Conservation (phyloP, 2,888 invertebrate species). For the Nephrotoma appendiculata region DNA sequence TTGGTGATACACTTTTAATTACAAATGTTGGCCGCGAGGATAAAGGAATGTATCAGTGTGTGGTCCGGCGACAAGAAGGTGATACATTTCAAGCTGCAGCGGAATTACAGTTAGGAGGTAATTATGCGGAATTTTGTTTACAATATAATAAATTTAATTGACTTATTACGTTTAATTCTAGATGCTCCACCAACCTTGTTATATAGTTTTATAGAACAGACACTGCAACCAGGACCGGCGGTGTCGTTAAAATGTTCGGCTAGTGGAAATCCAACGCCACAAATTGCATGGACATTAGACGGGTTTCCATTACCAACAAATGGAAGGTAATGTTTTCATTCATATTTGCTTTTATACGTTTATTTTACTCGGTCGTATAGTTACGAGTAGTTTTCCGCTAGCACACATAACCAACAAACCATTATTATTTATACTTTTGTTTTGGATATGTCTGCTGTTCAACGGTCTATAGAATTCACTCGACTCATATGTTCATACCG, state of each 20-base stretch:
- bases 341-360: not conserved
- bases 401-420: not conserved
- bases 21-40: slow-evolving; percentile 55
- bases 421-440: not conserved
- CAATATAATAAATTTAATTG: not conserved
- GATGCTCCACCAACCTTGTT: slow-evolving; percentile 63
- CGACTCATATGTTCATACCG: not conserved
- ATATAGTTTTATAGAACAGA: slow-evolving; percentile 66
- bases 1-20: slow-evolving; percentile 46
- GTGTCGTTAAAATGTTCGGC: slow-evolving; percentile 66
- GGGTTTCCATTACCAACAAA: slow-evolving; percentile 54
- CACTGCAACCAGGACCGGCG: slow-evolving; percentile 60
- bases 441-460: not conserved
- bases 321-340: slow-evolving; percentile 27
- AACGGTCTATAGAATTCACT: not conserved
- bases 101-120: slow-evolving; percentile 57
- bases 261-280: slow-evolving; percentile 64
- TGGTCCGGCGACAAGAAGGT: slow-evolving; percentile 53
- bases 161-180: slow-evolving; percentile 27
- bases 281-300: slow-evolving; percentile 63
- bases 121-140: slow-evolving; percentile 16
- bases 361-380: not conserved
- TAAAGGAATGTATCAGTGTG: slow-evolving; percentile 63
- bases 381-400: not conserved
- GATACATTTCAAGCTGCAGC: slow-evolving; percentile 63